Conservation (phyloP, 2,888 invertebrate species). For the Brachycybe producta region DNA sequence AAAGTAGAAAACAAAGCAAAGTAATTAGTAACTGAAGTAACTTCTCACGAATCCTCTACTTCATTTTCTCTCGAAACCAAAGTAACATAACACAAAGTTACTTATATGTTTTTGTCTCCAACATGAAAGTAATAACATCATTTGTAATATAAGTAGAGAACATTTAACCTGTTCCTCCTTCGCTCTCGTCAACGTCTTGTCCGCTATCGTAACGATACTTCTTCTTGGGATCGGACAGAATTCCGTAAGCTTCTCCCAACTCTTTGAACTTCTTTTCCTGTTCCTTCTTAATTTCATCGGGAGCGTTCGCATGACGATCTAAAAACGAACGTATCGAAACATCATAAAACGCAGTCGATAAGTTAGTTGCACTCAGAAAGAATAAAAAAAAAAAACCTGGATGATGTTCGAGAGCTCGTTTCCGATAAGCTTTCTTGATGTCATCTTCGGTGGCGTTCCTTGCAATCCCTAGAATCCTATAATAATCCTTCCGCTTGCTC, state of each 20-base stretch:
- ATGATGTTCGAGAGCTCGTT: constrained; percentile 77
- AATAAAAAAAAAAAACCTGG: constrained; percentile 46
- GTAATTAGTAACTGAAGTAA: no score
- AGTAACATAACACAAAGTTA: no score
- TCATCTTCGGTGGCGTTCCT: constrained; percentile 76
- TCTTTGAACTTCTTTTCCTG: constrained; percentile 92
- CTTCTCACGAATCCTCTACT: no score
- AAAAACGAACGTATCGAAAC: constrained; percentile 18
- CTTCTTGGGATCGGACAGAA: constrained; percentile 81
- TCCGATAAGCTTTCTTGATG: constrained; percentile 87
- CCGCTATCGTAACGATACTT: constrained; percentile 81
- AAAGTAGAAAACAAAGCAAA: no score
- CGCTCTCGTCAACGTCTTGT: constrained; percentile 69
- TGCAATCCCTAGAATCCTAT: constrained; percentile 78
- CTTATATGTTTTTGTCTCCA: no score
- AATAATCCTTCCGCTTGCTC: constrained; percentile 90
- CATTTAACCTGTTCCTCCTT: constrained; percentile 29
- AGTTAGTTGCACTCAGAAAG: no score
- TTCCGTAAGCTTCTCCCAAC: constrained; percentile 86
- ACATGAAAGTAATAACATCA: no score
- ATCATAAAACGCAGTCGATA: constrained; percentile 1
- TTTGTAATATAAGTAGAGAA: constrained; percentile 22
- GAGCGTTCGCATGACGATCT: constrained; percentile 82
- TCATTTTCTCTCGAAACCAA: no score
- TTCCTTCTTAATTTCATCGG: constrained; percentile 68